Base-by-base conservation (phyloP, 2,888 invertebrate species). In the Prenolepis imparis region DNA sequence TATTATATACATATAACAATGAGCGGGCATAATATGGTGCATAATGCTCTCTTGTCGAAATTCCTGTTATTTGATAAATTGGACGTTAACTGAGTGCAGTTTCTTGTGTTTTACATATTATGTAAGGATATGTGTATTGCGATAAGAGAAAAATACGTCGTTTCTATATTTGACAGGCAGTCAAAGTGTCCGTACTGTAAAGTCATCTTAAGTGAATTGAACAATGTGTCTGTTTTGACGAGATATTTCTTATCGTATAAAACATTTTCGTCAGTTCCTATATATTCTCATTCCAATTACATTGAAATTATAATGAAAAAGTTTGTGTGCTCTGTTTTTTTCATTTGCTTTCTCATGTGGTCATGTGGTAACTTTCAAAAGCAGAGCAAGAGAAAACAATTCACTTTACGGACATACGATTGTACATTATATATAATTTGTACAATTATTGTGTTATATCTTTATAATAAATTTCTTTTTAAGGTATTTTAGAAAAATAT, bases 61-160 rank as follows among this genome's bases (percentile, higher is more conserved):
- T 81, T 88, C 83, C 89, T 90, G 85, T 87, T 90, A 89, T 52
- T 87, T 86, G 75, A 68, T 89, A 89, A 89, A 87, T 66, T 41
- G 36, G 9, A 41, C 67, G 73, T 73, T 55, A 72, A 78, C 84
- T n/a, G 36, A 82, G 52, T 61, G 78, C 48, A 41, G 36, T 78
- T 72, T 72, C 15, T 36, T 44, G n/a, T 48, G 12, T 61, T 73
- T 73, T 55, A 36, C 1, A 28, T 55, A 36, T 32, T 36, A 15
- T 28, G 2, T 44, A n/a, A 48, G 11, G 28, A 70, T 28, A 66
- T 24, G 24, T 66, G 39, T 64, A 39, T 41, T 15, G 15, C 0
- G 48, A 84, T 82, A 81, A 86, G 84, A 68, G 66, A 72, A 85
- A 2, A 28, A n/a, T 86, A 86, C 83, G 87, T 88, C 48, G 85